Evolutionary conservation across 2,797 vertebrate genomes (phyloP), one percentile per base, ranked within the genome.

Genomic region (Micrastur ruficollis): DNA sequence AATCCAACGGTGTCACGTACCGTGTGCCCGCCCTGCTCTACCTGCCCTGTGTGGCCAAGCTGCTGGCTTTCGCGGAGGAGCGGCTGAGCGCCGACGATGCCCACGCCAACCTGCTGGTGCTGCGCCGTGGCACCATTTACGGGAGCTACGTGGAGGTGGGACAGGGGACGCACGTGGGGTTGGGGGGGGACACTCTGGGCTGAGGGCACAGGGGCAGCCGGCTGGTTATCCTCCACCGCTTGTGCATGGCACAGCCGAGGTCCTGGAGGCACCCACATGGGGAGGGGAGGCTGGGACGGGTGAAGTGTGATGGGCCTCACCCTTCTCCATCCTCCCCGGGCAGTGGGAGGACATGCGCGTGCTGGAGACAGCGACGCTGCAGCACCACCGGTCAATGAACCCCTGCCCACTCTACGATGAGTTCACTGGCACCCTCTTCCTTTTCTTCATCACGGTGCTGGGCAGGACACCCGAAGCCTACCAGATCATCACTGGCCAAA

Each of bases 41-140:
- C 56, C 95, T 99, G 94, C 96, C 98, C 23, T 97, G 97, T 0
- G 98, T 97, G 82, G 97, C 98, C 70, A 98, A 98, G 50, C 98
- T 99, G 89, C 97, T 99, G 97, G 99, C 99, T 3, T 99, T 99
- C 22, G 99, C 99, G 1, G 99, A 99, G 96, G 99, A 99, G 98
- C 98, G 99, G 27, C 98, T 99, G 65, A 99, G 98, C 36, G 98
- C 98, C 0, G 98, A 98, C 0, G 99, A 99, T 50, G 97, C 99
- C 32, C 98, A 99, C 18, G 99, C 99, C 75, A 99, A 99, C 94
- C 98, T 99, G 92, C 98, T 99, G 91, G 99, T 99, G 82, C 97
- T 99, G 97, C 98, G 99, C 93, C 98, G 98, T 7, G 99, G 99
- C 34, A 96, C 93, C 1, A 98, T 99, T 97, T 98, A 98, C 31